Evolutionary conservation across 2,113 vertebrate species (phyloP).

Genomic region (Microcebus ravelobensis): DNA sequence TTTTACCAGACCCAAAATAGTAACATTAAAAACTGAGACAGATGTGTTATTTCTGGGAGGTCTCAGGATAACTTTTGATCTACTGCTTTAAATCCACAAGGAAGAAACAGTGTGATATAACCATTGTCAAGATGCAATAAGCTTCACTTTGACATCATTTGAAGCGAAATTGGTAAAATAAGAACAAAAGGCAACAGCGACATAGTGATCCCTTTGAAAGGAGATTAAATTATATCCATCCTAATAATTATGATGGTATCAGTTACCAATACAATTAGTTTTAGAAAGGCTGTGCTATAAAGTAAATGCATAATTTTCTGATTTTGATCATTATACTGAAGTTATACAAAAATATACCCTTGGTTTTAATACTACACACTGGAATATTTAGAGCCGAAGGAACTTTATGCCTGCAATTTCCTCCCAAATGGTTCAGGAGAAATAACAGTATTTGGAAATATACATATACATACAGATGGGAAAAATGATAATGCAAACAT

Average conservation of each 20-base stretch:
- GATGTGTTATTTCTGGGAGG: conserved; percentile 83
- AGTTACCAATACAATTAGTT: neutral
- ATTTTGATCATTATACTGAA: neutral
- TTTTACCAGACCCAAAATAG: conserved; percentile 81
- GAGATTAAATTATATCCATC: conserved; percentile 18
- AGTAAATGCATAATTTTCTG: conserved; percentile 7
- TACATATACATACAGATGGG: neutral
- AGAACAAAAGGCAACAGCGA: conserved; percentile 78
- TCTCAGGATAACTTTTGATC: conserved; percentile 81
- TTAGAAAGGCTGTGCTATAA: conserved; percentile 14
- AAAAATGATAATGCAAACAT: neutral
- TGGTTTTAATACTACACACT: neutral
- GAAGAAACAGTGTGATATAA: conserved; percentile 79
- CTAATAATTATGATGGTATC: conserved; percentile 25
- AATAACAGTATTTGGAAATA: neutral
- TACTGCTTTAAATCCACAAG: conserved; percentile 81
- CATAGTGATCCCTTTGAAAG: conserved; percentile 33
- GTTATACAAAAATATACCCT: neutral
- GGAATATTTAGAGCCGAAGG: neutral
- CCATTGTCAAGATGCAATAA: conserved; percentile 76
- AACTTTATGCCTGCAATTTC: neutral
- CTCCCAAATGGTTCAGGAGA: neutral
- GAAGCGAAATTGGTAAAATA: conserved; percentile 77
- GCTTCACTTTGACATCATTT: conserved; percentile 76
- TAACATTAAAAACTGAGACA: conserved; percentile 81